Conservation (phyloP, 2,113 vertebrate genomes). For the Lichenostomus cassidix region DNA sequence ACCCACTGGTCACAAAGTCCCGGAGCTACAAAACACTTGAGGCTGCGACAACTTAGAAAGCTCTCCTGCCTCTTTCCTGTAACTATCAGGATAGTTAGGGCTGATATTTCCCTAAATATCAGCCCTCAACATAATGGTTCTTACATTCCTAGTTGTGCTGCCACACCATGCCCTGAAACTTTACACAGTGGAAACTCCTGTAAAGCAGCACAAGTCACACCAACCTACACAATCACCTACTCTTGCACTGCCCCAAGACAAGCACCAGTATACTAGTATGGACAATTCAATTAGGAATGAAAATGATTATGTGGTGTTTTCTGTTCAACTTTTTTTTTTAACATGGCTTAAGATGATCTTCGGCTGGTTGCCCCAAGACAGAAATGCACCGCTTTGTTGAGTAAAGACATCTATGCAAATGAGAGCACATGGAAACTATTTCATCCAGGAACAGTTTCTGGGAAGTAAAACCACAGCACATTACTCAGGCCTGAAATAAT, state of each 20-base stretch:
- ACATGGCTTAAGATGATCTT: neutral
- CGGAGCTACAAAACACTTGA: neutral
- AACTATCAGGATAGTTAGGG: too few species aligned
- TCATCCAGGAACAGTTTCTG: neutral
- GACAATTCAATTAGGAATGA: neutral
- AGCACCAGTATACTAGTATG: neutral
- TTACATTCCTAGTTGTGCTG: neutral
- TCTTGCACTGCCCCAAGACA: neutral
- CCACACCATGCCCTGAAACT: neutral
- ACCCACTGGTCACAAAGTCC: neutral
- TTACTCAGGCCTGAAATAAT: neutral
- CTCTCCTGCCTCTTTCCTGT: neutral
- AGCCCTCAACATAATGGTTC: neutral
- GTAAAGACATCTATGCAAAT: neutral
- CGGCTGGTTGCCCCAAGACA: neutral
- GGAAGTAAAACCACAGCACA: neutral
- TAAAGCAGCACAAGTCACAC: neutral
- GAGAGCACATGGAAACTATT: neutral
- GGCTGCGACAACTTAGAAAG: neutral
- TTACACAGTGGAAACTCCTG: fast-evolving
- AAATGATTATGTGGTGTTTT: neutral
- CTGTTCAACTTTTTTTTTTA: neutral
- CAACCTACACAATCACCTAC: neutral
- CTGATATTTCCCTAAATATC: neutral
- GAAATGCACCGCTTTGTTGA: neutral